Base-by-base conservation (phyloP, 1,140 invertebrate species). In the Parasteatoda tepidariorum region DNA sequence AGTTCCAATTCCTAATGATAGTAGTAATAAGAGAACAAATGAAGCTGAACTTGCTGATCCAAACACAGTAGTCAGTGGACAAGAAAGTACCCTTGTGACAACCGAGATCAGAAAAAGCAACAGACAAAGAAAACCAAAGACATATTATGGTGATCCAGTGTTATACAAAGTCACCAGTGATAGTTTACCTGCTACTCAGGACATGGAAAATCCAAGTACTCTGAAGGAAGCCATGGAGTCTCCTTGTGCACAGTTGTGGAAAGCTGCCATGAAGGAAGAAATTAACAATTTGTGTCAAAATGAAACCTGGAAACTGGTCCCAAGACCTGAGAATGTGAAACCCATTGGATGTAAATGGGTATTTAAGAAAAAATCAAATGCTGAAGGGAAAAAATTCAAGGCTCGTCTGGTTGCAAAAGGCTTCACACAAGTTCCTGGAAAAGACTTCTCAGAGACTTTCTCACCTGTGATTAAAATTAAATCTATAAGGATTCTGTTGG, bases 181-280 rank as follows among this genome's bases (percentile, higher is more conserved):
- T 41, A 41, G 13, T 6, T 41, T 13, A 41, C 13, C 6, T 18
- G n/a, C n/a, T 0, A 41, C n/a, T 13, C 15, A 41, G 11, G 22
- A n/a, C 18, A 22, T 22, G 6, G n/a, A 24, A 30, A 57, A 75
- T n/a, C 55, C 73, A 33, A 24, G 34, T 22, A 61, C 55, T 13
- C 2, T 75, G 26, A 26, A 34, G 7, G 88, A 89, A 84, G 87
- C 89, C 30, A 55, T 89, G 24, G 73, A 38, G 54, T 84, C 61
- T 74, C 30, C 55, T 55, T 86, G 89, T 31, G 22, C 41, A 24
- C 74, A 85, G 18, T 61, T 86, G 41, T 89, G 89, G 88, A 84
- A 86, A 84, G 57, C 81, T 75, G 89, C 88, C 24, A 89, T 89
- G 83, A 24, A 88, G 5, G 87, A 86, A 62, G 88, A 90, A 85